A percentile compares a stretch with the other conserved stretches of the same genome.
These are phyloP conservation scores for Drosophila longiperda DNA, from an alignment of 2,888 invertebrate genomes.

Conservation along the genomic window DNA sequence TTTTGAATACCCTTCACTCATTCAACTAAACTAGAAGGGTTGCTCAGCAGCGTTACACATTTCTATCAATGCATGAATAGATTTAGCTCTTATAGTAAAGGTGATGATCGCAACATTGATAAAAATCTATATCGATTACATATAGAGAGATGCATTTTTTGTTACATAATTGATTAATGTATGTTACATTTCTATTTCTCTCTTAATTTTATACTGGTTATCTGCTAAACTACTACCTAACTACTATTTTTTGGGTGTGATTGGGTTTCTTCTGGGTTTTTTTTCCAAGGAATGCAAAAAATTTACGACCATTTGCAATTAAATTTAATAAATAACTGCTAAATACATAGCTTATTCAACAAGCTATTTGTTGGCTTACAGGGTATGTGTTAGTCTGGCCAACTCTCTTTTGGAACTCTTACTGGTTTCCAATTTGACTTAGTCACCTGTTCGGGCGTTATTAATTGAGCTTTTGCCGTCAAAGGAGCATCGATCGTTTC, in stretches of 20 bases:
- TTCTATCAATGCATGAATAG: not conserved
- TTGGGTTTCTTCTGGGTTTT: not conserved
- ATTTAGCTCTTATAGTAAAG: not conserved
- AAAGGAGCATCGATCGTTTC: conserved; percentile 57
- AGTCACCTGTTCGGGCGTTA: conserved; percentile 70
- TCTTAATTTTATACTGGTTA: not conserved
- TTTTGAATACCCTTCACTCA: conserved; percentile 13
- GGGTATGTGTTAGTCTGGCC: not conserved
- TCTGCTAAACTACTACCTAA: too few species aligned
- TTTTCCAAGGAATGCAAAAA: too few species aligned
- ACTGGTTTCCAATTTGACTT: conserved; percentile 48
- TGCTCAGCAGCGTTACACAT: not conserved
- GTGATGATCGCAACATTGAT: not conserved
- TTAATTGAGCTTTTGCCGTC: conserved; percentile 67
- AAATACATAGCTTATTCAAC: not conserved
- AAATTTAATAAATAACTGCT: not conserved
- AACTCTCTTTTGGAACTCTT: conserved; percentile 2
- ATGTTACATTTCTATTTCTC: not conserved
- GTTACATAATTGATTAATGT: not conserved
- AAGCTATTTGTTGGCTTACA: not conserved
- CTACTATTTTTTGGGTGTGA: not conserved
- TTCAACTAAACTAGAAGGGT: not conserved
- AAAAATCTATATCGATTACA: not conserved
- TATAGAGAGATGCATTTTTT: not conserved
- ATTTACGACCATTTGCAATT: too few species aligned